Evolutionary conservation across 1,140 invertebrate genomes (phyloP).

Genomic region (Drosophila virilis): DNA sequence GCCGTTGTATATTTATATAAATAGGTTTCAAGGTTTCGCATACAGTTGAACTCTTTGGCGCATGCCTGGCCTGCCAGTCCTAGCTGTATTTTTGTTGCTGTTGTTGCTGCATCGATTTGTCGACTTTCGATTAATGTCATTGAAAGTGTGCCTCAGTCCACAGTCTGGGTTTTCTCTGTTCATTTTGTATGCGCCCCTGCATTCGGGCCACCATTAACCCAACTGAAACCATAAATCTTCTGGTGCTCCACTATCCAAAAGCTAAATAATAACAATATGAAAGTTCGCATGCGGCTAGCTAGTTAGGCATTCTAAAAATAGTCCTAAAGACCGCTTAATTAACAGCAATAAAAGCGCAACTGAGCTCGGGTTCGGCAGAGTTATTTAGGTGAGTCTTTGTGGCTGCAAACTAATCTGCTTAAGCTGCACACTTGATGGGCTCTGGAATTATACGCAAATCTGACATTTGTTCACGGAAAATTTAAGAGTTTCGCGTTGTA

Average conservation of each 20-base stretch:
- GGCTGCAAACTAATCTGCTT: background rate
- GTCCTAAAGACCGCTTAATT: constrained; percentile 7
- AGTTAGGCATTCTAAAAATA: constrained; percentile 19
- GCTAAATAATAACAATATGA: constrained; percentile 24
- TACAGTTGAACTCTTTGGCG: constrained; percentile 21
- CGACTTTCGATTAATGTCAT: constrained; percentile 71
- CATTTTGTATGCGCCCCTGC: constrained; percentile 61
- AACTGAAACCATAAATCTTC: constrained; percentile 73
- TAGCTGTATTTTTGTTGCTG: constrained; percentile 2
- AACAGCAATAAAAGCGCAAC: background rate
- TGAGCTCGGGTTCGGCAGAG: background rate
- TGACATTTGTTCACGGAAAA: background rate
- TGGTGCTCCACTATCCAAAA: constrained; percentile 27
- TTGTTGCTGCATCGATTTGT: constrained; percentile 61
- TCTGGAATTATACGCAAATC: background rate
- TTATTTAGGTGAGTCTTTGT: background rate
- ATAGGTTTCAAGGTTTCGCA: constrained; percentile 74
- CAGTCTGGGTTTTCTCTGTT: constrained; percentile 46
- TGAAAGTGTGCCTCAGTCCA: constrained; percentile 56
- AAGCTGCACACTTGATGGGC: constrained; percentile 1
- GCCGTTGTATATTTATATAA: constrained; percentile 54
- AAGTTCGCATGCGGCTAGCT: constrained; percentile 7
- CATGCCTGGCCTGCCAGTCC: constrained; percentile 3
- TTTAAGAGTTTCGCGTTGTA: constrained; percentile 7
- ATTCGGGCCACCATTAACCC: background rate